These are phyloP conservation scores for Campoplex nolae DNA, from an alignment of 2,888 invertebrate genomes.

Conservation along the genomic window DNA sequence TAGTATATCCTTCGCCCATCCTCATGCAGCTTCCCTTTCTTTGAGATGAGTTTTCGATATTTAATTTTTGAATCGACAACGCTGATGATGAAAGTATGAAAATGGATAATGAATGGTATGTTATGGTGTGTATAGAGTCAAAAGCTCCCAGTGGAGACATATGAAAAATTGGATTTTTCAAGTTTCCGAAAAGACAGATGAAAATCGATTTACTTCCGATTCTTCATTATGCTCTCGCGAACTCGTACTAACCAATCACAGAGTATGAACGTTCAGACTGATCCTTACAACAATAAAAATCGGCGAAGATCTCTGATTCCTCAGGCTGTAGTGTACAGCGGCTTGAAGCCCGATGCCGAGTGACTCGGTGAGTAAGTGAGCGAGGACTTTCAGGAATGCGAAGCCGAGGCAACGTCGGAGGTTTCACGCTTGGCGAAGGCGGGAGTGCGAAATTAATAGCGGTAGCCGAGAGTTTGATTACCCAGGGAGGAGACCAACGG, in stretches of 20 bases:
- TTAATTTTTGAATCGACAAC: neutral
- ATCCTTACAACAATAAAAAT: constrained; percentile 16
- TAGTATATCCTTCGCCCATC: constrained; percentile 4
- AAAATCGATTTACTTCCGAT: neutral
- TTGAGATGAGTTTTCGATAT: neutral
- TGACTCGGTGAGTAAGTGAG: constrained; percentile 47
- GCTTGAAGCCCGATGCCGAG: neutral
- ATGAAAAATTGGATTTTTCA: neutral
- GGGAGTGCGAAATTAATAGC: constrained; percentile 79
- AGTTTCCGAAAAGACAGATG: neutral
- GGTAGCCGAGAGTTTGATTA: constrained; percentile 80
- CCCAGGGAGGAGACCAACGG: constrained; percentile 65
- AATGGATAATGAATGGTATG: neutral
- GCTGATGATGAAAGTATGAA: neutral
- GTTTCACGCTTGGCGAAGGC: constrained; percentile 70
- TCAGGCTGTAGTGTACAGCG: neutral
- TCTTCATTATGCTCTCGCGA: neutral
- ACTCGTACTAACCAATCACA: neutral
- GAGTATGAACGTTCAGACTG: neutral
- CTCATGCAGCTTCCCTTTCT: constrained; percentile 9
- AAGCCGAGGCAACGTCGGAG: constrained; percentile 45
- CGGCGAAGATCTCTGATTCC: constrained; percentile 5
- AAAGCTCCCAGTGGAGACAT: neutral
- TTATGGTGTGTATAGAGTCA: neutral
- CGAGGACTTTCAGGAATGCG: constrained; percentile 58